Conservation (phyloP, 2,797 vertebrate species). For the Babyrousa celebensis region DNA sequence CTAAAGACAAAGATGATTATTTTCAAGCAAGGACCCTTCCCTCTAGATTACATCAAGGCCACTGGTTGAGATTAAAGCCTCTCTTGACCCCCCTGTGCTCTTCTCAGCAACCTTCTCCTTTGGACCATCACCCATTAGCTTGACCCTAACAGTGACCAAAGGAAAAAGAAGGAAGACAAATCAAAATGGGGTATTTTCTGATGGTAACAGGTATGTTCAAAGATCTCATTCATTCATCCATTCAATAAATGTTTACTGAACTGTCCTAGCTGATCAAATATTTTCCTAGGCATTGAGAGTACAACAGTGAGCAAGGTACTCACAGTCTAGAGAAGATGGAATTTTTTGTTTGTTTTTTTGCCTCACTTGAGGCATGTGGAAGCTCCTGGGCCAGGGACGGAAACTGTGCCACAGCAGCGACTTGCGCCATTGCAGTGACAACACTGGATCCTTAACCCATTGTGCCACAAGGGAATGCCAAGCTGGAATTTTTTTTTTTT, state of each 20-base stretch:
- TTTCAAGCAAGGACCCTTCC: background rate
- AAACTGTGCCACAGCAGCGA: no score
- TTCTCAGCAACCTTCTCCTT: background rate
- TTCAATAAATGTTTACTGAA: constrained; percentile 17
- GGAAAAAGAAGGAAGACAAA: background rate
- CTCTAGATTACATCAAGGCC: background rate
- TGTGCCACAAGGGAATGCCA: no score
- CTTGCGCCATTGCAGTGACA: no score
- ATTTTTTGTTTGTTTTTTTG: background rate
- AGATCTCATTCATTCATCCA: constrained; percentile 15
- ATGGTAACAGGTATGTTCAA: background rate
- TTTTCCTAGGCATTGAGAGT: background rate
- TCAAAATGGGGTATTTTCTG: constrained; percentile 2
- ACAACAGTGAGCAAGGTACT: background rate
- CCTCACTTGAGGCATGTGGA: no score
- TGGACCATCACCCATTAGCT: background rate
- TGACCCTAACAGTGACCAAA: background rate
- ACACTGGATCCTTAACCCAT: no score
- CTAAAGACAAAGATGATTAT: background rate
- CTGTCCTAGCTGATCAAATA: background rate
- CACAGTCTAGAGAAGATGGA: background rate
- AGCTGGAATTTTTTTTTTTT: no score
- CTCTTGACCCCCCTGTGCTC: background rate
- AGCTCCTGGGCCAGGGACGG: no score
- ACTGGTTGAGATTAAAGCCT: constrained; percentile 11